Evolutionary conservation across 1,140 invertebrate genomes (phyloP).

Genomic region (Magallana gigas): DNA sequence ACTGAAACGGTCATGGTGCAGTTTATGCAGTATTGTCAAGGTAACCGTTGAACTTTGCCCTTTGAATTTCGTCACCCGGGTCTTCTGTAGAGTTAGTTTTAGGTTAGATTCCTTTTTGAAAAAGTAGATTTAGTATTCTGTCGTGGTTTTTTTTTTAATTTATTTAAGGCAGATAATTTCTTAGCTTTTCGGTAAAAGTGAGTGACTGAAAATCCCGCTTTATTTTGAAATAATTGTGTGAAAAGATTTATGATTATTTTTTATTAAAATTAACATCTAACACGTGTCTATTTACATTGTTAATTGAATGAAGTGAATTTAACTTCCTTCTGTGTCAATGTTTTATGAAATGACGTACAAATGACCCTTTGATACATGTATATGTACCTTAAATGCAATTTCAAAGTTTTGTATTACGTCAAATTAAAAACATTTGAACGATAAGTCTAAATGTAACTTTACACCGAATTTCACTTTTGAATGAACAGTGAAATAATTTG

Average conservation of each 20-base stretch:
- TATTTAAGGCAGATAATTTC: neutral
- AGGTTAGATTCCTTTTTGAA: neutral
- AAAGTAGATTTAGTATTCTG: neutral
- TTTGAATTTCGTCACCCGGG: neutral
- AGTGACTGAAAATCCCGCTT: neutral
- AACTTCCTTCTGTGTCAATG: neutral
- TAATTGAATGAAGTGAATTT: neutral
- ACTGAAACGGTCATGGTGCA: conserved; percentile 63
- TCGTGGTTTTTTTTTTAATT: neutral
- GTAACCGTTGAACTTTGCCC: conserved; percentile 47
- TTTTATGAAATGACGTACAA: neutral
- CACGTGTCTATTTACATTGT: neutral
- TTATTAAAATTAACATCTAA: conserved; percentile 14
- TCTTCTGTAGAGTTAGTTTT: neutral
- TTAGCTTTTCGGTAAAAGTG: neutral
- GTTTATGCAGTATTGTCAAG: conserved; percentile 64
- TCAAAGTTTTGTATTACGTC: too few relatives aligned
- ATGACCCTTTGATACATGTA: neutral
- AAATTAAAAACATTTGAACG: neutral
- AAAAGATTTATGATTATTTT: neutral
- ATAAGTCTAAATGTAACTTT: too few relatives aligned
- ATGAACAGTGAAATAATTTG: too few relatives aligned
- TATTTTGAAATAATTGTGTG: neutral
- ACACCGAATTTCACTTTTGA: too few relatives aligned
- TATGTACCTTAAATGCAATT: neutral